Evolutionary conservation across 2,113 vertebrate genomes (phyloP).

Genomic region (Lepus americanus): DNA sequence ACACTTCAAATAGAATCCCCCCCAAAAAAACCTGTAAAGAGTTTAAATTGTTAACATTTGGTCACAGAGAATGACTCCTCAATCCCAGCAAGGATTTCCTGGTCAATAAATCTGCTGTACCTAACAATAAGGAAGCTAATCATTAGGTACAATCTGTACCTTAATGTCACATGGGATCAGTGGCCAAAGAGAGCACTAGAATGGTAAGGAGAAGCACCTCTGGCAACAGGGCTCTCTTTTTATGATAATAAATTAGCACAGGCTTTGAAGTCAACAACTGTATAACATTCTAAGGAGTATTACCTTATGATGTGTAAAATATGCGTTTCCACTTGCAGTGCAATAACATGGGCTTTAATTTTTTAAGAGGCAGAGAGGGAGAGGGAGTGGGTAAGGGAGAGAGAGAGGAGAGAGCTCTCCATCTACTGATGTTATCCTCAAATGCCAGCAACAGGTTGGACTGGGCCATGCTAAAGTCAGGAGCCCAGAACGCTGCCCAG

Average conservation of each 20-base stretch:
- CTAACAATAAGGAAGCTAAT: slow-evolving; percentile 1
- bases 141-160: background rate
- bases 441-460: too few relatives aligned
- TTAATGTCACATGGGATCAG: background rate
- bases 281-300: background rate
- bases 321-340: slow-evolving; percentile 10
- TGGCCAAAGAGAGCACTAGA: background rate
- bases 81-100: slow-evolving; percentile 34
- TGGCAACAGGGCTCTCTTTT: background rate
- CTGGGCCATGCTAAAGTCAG: too few relatives aligned
- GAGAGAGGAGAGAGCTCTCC: too few relatives aligned
- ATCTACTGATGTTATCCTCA: too few relatives aligned
- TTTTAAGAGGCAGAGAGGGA: too few relatives aligned
- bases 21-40: background rate
- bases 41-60: background rate
- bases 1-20: background rate
- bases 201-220: background rate
- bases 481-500: too few relatives aligned
- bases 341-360: background rate
- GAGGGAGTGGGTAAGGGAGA: too few relatives aligned
- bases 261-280: slow-evolving; percentile 18
- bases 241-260: background rate
- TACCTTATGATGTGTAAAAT: background rate
- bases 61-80: background rate
- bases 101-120: background rate